phyloP scores from a whole-genome alignment of 2,113 vertebrate species.

The Porphyrio hochstetteri region DNA sequence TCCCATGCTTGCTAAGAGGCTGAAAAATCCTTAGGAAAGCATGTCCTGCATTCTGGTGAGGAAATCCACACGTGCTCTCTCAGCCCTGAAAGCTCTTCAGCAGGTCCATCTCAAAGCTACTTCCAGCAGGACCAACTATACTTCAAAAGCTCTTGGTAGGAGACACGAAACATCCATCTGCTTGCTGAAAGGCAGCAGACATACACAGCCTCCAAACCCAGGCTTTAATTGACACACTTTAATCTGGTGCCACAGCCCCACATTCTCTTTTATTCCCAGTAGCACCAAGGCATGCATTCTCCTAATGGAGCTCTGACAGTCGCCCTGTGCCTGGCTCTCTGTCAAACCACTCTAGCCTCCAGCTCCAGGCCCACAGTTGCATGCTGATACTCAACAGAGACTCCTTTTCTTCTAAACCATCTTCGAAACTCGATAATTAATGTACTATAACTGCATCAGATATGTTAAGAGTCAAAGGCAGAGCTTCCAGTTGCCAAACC shows the following conservation, averaged over 20 bases:
- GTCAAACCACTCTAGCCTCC: slow-evolving; percentile 42
- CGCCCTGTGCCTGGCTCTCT: slow-evolving; percentile 20
- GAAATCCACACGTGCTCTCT: neutral
- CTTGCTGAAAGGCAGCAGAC: slow-evolving; percentile 42
- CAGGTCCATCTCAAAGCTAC: neutral
- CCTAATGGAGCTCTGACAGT: slow-evolving; percentile 32
- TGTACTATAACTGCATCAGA: neutral
- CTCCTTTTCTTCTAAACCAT: slow-evolving; percentile 11
- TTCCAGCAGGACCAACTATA: neutral
- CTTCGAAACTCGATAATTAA: slow-evolving; percentile 25
- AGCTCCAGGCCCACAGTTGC: neutral
- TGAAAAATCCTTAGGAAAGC: neutral
- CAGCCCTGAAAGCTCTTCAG: neutral
- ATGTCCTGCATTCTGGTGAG: neutral
- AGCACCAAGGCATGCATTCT: neutral
- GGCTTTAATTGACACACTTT: slow-evolving; percentile 10
- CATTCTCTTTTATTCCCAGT: slow-evolving; percentile 20
- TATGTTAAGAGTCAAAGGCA: neutral
- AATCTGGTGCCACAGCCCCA: slow-evolving; percentile 1
- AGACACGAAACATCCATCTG: neutral
- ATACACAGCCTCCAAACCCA: neutral
- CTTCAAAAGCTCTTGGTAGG: slow-evolving; percentile 9
- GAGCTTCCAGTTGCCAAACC: neutral
- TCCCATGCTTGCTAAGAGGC: fast-evolving
- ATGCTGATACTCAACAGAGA: neutral